These are phyloP conservation scores for Nemotelus nigrinus DNA, from an alignment of 2,888 invertebrate genomes.

Conservation along the genomic window DNA sequence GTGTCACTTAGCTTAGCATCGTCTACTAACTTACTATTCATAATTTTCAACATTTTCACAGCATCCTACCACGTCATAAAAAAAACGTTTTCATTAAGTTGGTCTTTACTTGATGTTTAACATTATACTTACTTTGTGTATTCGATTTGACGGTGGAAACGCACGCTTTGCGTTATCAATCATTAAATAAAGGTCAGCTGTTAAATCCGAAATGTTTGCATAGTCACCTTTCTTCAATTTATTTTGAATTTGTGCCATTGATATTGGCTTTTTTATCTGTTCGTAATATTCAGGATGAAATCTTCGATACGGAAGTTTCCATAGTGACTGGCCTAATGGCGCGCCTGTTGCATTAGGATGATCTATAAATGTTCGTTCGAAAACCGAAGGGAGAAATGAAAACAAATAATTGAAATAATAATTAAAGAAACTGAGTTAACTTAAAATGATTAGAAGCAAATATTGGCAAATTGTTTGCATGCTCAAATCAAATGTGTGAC, in stretches of 20 bases:
- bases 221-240: conserved; percentile 85
- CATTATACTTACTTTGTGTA: conserved; percentile 74
- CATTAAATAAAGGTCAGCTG: conserved; percentile 94
- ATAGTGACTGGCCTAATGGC: conserved; percentile 90
- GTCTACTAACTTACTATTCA: conserved; percentile 78
- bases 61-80: conserved; percentile 70
- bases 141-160: conserved; percentile 80
- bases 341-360: conserved; percentile 71
- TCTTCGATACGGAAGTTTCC: conserved; percentile 89
- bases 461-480: not conserved
- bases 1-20: conserved; percentile 57
- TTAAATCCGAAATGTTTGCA: conserved; percentile 86
- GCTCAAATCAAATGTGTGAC: not conserved
- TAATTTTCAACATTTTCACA: conserved; percentile 82
- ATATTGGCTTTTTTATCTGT: conserved; percentile 95
- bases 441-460: conserved; percentile 6
- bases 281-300: conserved; percentile 98
- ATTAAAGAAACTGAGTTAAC: conserved; percentile 43
- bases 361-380: conserved; percentile 56
- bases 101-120: not conserved
- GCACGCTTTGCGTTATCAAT: conserved; percentile 96
- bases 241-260: conserved; percentile 88
- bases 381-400: conserved; percentile 50
- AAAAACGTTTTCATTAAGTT: not conserved
- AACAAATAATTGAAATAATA: conserved; percentile 50